phyloP scores from a whole-genome alignment of 1,140 invertebrate genomes.

The Venturia canescens region DNA sequence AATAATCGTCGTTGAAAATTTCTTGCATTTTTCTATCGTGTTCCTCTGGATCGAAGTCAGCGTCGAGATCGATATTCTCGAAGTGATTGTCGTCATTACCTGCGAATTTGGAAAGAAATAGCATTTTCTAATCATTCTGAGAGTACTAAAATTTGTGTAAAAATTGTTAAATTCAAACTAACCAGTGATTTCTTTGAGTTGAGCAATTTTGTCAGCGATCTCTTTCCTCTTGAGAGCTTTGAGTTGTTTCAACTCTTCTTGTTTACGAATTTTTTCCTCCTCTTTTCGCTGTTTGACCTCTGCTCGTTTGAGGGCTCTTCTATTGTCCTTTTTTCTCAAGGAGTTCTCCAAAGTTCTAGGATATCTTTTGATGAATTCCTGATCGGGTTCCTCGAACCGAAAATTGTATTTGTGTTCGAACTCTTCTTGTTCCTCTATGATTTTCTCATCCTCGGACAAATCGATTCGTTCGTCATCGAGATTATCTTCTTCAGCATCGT shows the following conservation, averaged over 20 bases:
- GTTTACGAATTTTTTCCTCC: slow-evolving; percentile 88
- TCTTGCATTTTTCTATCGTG: slow-evolving; percentile 93
- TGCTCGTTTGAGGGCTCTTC: slow-evolving; percentile 86
- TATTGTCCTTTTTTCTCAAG: slow-evolving; percentile 87
- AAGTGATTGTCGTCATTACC: slow-evolving; percentile 81
- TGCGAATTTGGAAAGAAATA: slow-evolving; percentile 55
- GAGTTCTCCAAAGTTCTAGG: slow-evolving; percentile 92
- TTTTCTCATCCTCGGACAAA: slow-evolving; percentile 89
- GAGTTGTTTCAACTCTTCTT: slow-evolving; percentile 91
- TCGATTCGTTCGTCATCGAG: slow-evolving; percentile 84
- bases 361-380: slow-evolving; percentile 92
- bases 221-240: slow-evolving; percentile 94
- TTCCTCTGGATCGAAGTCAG: slow-evolving; percentile 95
- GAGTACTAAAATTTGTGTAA: neutral
- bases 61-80: slow-evolving; percentile 82
- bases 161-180: slow-evolving; percentile 60
- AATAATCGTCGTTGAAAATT: slow-evolving; percentile 93
- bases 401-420: slow-evolving; percentile 98
- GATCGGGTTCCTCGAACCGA: slow-evolving; percentile 96
- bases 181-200: slow-evolving; percentile 94
- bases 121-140: slow-evolving; percentile 16
- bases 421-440: slow-evolving; percentile 88
- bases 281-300: slow-evolving; percentile 88
- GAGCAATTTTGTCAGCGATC: slow-evolving; percentile 92
- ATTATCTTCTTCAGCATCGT: slow-evolving; percentile 78